These are phyloP conservation scores for Morbakka virulenta DNA, from an alignment of 30 jellyfish, hydroid and myxozoan species.

Conservation along the genomic window DNA sequence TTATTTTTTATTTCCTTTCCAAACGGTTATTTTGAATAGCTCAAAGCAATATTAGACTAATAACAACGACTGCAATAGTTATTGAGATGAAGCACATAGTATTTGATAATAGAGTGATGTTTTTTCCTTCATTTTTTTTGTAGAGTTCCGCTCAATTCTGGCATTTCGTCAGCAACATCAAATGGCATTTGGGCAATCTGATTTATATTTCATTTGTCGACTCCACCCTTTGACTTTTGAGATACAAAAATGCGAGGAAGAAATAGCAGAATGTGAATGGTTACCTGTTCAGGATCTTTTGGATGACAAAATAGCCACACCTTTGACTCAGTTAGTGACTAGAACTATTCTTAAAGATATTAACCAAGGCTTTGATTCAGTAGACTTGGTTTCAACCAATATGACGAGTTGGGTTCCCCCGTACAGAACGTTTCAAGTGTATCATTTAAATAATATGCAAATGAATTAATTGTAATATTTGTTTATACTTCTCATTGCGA, in stretches of 20 bases:
- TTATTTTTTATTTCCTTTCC: too few relatives aligned
- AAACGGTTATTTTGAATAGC: too few relatives aligned
- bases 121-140: slow-evolving; percentile 11
- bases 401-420: slow-evolving; percentile 84
- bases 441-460: too few relatives aligned
- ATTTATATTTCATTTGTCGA: slow-evolving; percentile 88
- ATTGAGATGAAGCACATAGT: too few relatives aligned
- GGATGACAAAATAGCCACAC: slow-evolving; percentile 64
- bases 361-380: slow-evolving; percentile 50
- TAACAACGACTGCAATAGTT: too few relatives aligned
- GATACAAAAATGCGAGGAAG: slow-evolving; percentile 62
- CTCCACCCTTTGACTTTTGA: slow-evolving; percentile 68
- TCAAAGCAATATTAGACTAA: too few relatives aligned
- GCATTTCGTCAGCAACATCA: slow-evolving; percentile 88
- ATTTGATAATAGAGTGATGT: too few relatives aligned
- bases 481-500: too few relatives aligned
- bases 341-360: slow-evolving; percentile 40
- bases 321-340: slow-evolving; percentile 70
- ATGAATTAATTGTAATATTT: too few relatives aligned
- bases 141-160: slow-evolving; percentile 77
- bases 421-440: slow-evolving; percentile 42
- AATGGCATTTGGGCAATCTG: slow-evolving; percentile 77
- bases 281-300: slow-evolving; percentile 39
- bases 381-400: slow-evolving; percentile 40
- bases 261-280: slow-evolving; percentile 82